Evolutionary conservation across 2,797 vertebrate genomes (phyloP).

Genomic region (Myoxocephalus aenaeus): DNA sequence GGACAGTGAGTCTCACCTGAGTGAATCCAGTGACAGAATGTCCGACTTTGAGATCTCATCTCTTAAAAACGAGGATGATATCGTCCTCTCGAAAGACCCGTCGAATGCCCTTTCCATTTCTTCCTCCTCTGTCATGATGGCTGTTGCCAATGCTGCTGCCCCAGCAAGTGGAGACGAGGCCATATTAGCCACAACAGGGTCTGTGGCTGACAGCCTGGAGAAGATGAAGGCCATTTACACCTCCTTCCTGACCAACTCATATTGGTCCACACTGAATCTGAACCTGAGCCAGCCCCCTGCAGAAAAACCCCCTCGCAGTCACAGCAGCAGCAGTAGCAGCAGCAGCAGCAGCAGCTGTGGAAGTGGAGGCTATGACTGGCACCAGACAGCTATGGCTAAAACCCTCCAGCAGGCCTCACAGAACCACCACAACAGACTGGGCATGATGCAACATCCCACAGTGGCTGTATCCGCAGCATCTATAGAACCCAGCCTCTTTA

Average conservation of each 20-base stretch:
- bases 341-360: slow-evolving; percentile 97
- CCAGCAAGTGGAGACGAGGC: slow-evolving; percentile 86
- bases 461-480: slow-evolving; percentile 61
- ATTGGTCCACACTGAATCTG: slow-evolving; percentile 97
- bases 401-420: slow-evolving; percentile 96
- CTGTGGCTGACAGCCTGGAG: slow-evolving; percentile 94
- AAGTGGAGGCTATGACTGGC: slow-evolving; percentile 97
- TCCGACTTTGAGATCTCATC: slow-evolving; percentile 96
- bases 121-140: slow-evolving; percentile 76
- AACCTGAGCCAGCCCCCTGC: slow-evolving; percentile 91
- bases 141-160: slow-evolving; percentile 52
- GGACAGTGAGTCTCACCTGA: slow-evolving; percentile 98
- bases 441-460: slow-evolving; percentile 67
- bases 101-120: slow-evolving; percentile 76
- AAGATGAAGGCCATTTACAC: slow-evolving; percentile 99
- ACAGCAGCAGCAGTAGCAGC: slow-evolving; percentile 94
- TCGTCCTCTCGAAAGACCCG: slow-evolving; percentile 88
- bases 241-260: slow-evolving; percentile 98
- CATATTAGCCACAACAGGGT: slow-evolving; percentile 67
- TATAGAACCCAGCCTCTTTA: slow-evolving; percentile 91
- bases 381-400: slow-evolving; percentile 97
- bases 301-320: slow-evolving; percentile 90
- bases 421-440: slow-evolving; percentile 82
- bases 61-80: slow-evolving; percentile 95
- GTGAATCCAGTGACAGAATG: slow-evolving; percentile 98